Evolutionary conservation across 2,888 invertebrate species (phyloP), one percentile per base, ranked within the genome.

Genomic region (Rhamnusium bicolor): DNA sequence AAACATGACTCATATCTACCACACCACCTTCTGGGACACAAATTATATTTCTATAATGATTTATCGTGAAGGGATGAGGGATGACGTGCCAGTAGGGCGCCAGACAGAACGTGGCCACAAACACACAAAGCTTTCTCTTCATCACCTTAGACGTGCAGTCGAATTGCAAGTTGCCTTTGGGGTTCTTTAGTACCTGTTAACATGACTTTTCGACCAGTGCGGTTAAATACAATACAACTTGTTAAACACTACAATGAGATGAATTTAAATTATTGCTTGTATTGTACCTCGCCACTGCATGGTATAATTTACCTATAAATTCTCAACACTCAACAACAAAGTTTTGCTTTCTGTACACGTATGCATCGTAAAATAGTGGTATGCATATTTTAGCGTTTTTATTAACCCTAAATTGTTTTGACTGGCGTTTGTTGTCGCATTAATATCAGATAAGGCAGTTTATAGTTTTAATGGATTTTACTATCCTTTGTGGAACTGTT

Each of bases 1-100:
- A 51, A n/a, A 61, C 69, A 32, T 70, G 69, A 70, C 27, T 70
- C 69, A 70, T 27, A 40, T 54, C 27, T 53, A 46, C 40, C 62
- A 24, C 63, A 56, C 54, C 63, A 56, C 56, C 67, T 46, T 56
- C 21, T 47, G 47, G 56, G 56, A 67, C 68, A 51, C 65, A 32
- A 65, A 63, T 56, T 32, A 56, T 14, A 62, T 16, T 53, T 61
- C 32, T 56, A 46, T 29, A 46, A 51, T 61, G 65, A 63, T 63
- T 63, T 63, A 63, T 63, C 14, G 49, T 27, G 51, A 49, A 63
- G 62, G 63, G 16, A 49, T 27, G 49, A 51, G 40, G 51, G 51
- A 63, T 51, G 47, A 63, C 51, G 63, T 51, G 51, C 49, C 51
- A 18, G 63, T 49, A 51, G 63, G 63, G 63, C 40, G 63, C 24